phyloP scores from a whole-genome alignment of 2,888 invertebrate genomes.

The Leptopilina syphax region DNA sequence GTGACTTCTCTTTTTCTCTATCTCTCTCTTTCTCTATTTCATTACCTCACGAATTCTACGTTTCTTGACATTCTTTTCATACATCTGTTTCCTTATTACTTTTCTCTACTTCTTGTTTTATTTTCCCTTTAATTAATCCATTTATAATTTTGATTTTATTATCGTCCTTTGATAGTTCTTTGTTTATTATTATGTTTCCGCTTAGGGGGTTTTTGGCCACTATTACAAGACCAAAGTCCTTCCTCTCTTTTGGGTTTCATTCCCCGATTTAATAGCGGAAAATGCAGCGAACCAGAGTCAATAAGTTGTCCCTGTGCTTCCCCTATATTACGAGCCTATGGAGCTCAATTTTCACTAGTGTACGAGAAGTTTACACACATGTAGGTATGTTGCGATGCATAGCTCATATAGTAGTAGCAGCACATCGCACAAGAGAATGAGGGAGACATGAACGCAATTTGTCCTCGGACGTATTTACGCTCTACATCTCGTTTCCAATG shows the following conservation, averaged over 20 bases:
- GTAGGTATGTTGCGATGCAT: neutral
- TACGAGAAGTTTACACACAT: conserved; percentile 6
- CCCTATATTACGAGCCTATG: conserved; percentile 16
- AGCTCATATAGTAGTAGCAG: conserved; percentile 20
- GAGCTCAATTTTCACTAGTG: conserved; percentile 4
- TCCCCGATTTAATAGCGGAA: conserved; percentile 49
- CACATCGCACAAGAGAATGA: neutral
- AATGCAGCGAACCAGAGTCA: conserved; percentile 55
- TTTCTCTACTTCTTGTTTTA: too few relatives aligned
- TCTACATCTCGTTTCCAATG: conserved; percentile 19
- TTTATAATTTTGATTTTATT: conserved; percentile 7
- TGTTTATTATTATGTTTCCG: conserved; percentile 8
- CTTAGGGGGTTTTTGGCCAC: neutral
- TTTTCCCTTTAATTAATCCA: neutral
- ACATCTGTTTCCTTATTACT: too few relatives aligned
- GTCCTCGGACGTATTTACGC: conserved; percentile 31
- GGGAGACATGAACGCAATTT: conserved; percentile 27
- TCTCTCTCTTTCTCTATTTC: conserved; percentile 49
- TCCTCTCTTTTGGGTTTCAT: neutral
- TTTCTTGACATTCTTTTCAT: conserved; percentile 12
- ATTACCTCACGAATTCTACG: neutral
- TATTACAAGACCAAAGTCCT: neutral
- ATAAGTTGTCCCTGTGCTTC: conserved; percentile 50
- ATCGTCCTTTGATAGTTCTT: neutral
- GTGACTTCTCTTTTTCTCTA: conserved; percentile 62